Conservation (phyloP, 2,113 vertebrate genomes). For the Columbina picui region DNA sequence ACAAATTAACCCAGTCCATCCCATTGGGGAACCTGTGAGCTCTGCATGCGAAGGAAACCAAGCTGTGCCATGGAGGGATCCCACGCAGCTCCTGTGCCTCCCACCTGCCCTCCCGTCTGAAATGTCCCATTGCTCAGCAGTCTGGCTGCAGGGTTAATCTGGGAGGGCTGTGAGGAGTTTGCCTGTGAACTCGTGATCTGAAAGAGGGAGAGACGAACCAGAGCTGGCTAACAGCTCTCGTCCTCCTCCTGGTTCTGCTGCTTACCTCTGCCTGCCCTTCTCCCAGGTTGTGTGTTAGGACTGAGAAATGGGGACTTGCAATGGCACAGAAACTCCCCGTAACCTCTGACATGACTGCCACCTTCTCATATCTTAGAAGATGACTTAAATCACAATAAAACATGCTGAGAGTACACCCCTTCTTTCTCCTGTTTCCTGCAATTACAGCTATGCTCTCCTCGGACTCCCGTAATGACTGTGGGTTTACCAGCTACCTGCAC, state of each 20-base stretch:
- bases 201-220: conserved; percentile 47
- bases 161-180: conserved; percentile 11
- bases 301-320: neutral
- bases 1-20: neutral
- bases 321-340: neutral
- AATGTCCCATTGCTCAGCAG: neutral
- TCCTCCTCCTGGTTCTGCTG: conserved; percentile 29
- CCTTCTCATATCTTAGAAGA: neutral
- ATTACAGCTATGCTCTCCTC: neutral
- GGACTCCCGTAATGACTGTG: neutral
- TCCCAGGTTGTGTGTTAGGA: neutral
- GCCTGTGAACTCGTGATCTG: neutral
- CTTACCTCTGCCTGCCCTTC: conserved; percentile 3
- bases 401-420: neutral
- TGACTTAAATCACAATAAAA: conserved; percentile 53
- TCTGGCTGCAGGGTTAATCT: neutral
- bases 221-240: neutral
- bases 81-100: neutral
- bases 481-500: neutral
- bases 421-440: conserved; percentile 28
- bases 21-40: accelerated
- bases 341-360: neutral
- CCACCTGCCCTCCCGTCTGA: neutral
- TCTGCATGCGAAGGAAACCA: neutral
- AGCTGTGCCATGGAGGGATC: neutral